Evolutionary conservation across 2,888 invertebrate species (phyloP).

Genomic region (Apeira syringaria): DNA sequence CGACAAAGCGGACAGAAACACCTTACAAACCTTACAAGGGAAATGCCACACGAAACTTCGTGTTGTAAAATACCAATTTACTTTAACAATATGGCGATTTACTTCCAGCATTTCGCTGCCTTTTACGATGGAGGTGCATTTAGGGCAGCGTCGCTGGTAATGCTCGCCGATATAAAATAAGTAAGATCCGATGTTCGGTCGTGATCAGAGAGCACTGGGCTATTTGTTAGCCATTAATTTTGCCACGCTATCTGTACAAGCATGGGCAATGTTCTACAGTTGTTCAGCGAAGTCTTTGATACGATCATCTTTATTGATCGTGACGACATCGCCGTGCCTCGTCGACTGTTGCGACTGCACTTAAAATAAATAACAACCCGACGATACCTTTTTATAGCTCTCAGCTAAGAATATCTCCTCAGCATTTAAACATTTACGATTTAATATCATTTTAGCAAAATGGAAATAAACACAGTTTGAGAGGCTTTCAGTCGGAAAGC

Average conservation of each 20-base stretch:
- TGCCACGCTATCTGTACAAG: constrained; percentile 45
- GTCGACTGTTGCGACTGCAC: constrained; percentile 2
- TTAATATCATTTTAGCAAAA: constrained; percentile 8
- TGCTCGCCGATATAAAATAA: constrained; percentile 54
- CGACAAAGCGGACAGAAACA: constrained; percentile 11
- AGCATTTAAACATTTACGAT: constrained; percentile 17
- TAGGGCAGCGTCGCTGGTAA: constrained; percentile 62
- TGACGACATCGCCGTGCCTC: constrained; percentile 24
- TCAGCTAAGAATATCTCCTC: constrained; percentile 1
- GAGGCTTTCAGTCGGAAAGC: constrained; percentile 12
- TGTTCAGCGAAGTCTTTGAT: constrained; percentile 26
- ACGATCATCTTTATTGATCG: constrained; percentile 26
- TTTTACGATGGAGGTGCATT: constrained; percentile 67
- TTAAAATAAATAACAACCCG: constrained; percentile 5
- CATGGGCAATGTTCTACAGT: constrained; percentile 36
- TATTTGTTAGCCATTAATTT: constrained; percentile 59
- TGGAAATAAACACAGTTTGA: constrained; percentile 1
- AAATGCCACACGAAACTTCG: constrained; percentile 64
- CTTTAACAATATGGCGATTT: constrained; percentile 77
- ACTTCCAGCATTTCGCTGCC: constrained; percentile 66
- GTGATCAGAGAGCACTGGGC: constrained; percentile 38
- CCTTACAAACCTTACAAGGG: constrained; percentile 49
- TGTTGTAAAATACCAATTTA: constrained; percentile 79
- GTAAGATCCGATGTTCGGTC: constrained; percentile 24
- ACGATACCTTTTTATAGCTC: constrained; percentile 8